A percentile compares a stretch with the other conserved stretches of the same genome.
Conservation (phyloP, 2,888 invertebrate species). For the Drosophila leonis region DNA sequence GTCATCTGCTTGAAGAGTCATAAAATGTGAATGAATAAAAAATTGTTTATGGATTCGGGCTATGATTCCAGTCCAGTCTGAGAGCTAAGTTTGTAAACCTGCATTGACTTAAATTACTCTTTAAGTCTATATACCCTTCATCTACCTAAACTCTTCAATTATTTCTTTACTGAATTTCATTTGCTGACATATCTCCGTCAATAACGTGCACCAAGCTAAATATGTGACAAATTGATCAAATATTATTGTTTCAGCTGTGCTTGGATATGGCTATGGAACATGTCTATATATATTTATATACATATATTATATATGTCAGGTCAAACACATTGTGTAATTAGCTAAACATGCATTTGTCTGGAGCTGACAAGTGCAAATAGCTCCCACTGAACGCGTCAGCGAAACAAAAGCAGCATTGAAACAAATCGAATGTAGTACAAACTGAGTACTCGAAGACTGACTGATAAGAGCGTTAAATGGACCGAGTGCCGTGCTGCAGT, state of each 20-base stretch:
- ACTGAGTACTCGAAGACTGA: conserved; percentile 52
- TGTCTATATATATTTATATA: not conserved
- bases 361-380: conserved; percentile 20
- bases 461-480: conserved; percentile 48
- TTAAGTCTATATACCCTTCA: not conserved
- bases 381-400: conserved; percentile 1
- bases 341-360: conserved; percentile 33
- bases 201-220: conserved; percentile 28
- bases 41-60: not conserved
- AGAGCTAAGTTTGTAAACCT: not conserved
- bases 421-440: conserved; percentile 32
- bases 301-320: conserved; percentile 1
- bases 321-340: conserved; percentile 48
- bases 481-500: conserved; percentile 8
- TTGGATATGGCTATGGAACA: not conserved
- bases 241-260: conserved; percentile 1
- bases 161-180: conserved; percentile 23
- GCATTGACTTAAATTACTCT: not conserved
- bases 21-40: conserved; percentile 1
- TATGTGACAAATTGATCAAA: conserved; percentile 35
- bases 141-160: not conserved
- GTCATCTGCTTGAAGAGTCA: not conserved
- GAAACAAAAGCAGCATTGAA: conserved; percentile 31
- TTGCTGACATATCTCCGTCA: conserved; percentile 11
- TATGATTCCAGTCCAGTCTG: not conserved